A percentile compares a stretch with the other conserved stretches of the same genome.
phyloP scores from a whole-genome alignment of 1,140 invertebrate species.

The Drosophila elegans region DNA sequence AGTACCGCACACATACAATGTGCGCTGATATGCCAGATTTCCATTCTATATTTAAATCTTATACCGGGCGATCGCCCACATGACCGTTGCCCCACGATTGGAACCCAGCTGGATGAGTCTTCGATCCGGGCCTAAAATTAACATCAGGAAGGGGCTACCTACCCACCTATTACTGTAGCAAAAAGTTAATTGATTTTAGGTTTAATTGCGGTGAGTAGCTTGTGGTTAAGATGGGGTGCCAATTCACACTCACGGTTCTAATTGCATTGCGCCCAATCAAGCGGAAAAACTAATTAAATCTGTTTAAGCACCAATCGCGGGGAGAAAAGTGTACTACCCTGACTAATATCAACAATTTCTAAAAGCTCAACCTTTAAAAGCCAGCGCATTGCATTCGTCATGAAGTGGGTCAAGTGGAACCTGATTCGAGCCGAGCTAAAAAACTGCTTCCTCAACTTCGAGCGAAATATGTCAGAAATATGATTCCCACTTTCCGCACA shows the following conservation, averaged over 20 bases:
- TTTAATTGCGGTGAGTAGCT: slow-evolving; percentile 16
- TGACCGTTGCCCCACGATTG: slow-evolving; percentile 36
- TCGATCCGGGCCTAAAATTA: slow-evolving; percentile 8
- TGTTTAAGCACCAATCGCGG: slow-evolving; percentile 7
- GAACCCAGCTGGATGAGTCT: slow-evolving; percentile 10
- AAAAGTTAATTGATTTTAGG: slow-evolving; percentile 19
- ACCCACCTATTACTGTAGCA: neutral
- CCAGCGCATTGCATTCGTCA: slow-evolving; percentile 17
- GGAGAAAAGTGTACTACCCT: slow-evolving; percentile 17
- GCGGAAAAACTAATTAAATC: slow-evolving; percentile 26
- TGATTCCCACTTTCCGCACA: slow-evolving; percentile 14
- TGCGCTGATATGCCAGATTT: slow-evolving; percentile 45
- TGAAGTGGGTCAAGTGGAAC: slow-evolving; percentile 58
- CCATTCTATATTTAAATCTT: slow-evolving; percentile 56
- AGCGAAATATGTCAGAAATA: slow-evolving; percentile 11
- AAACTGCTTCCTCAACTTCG: slow-evolving; percentile 31
- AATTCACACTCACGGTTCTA: neutral
- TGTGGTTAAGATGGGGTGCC: slow-evolving; percentile 21
- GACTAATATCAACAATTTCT: slow-evolving; percentile 47
- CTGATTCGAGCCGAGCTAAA: slow-evolving; percentile 33
- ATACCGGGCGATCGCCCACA: slow-evolving; percentile 12
- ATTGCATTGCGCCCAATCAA: neutral
- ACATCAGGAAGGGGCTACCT: slow-evolving; percentile 17
- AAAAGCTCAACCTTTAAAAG: slow-evolving; percentile 42
- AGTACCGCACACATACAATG: slow-evolving; percentile 17